phyloP scores from a whole-genome alignment of 1,140 invertebrate genomes.

The Bombus sylvicola region DNA sequence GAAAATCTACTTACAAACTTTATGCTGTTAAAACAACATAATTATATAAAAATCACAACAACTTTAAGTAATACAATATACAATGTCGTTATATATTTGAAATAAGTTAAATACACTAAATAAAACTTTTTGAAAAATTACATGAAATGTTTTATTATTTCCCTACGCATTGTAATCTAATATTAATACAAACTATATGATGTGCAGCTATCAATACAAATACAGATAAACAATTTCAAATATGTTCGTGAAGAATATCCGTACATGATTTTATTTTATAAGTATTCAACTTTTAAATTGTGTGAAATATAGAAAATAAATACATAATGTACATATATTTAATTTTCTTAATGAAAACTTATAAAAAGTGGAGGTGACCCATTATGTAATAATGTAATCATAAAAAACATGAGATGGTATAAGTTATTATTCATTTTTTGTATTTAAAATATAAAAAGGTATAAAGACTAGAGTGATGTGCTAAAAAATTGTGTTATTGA shows the following conservation, averaged over 20 bases:
- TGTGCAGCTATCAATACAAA: neutral
- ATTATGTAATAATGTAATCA: neutral
- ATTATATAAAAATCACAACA: slow-evolving; percentile 28
- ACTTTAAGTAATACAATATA: slow-evolving; percentile 9
- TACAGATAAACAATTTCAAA: slow-evolving; percentile 14
- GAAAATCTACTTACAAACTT: slow-evolving; percentile 2
- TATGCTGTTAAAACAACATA: slow-evolving; percentile 9
- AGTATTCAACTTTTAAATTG: neutral
- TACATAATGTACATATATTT: neutral
- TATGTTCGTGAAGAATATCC: neutral
- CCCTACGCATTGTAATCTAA: slow-evolving; percentile 6
- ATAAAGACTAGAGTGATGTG: slow-evolving; percentile 66
- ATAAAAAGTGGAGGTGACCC: neutral
- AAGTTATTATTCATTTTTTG: slow-evolving; percentile 42
- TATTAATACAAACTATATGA: slow-evolving; percentile 27
- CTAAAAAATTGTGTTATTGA: slow-evolving; percentile 53
- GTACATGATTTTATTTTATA: slow-evolving; percentile 7
- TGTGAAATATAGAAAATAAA: slow-evolving; percentile 4
- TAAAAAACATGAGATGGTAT: slow-evolving; percentile 18
- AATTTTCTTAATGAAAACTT: neutral
- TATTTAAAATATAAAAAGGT: slow-evolving; percentile 56
- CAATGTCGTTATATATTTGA: neutral
- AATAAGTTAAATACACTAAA: slow-evolving; percentile 4
- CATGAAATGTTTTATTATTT: slow-evolving; percentile 10
- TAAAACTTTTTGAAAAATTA: slow-evolving; percentile 22